Percentiles rank a stretch among this genome's conserved stretches.
These are phyloP conservation scores for Apteryx owenii DNA, from an alignment of 2,113 vertebrate species.

Conservation along the genomic window DNA sequence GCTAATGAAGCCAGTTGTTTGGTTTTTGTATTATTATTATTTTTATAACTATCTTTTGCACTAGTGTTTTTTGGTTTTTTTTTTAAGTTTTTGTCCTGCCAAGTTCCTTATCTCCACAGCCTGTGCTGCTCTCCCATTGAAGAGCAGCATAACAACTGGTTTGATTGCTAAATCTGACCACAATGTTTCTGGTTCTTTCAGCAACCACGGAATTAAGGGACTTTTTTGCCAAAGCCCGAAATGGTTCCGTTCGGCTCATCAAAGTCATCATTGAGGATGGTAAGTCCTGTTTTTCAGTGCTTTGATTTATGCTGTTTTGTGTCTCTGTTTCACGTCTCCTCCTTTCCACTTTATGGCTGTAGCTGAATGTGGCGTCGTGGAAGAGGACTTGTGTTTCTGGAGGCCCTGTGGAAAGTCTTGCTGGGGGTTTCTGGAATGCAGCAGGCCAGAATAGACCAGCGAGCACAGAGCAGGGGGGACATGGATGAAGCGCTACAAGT, in stretches of 20 bases:
- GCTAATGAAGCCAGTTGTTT: not conserved
- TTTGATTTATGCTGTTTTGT: not conserved
- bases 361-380: not conserved
- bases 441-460: not conserved
- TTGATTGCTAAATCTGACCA: constrained; percentile 54
- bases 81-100: not conserved
- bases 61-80: not conserved
- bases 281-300: constrained; percentile 73
- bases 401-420: not conserved
- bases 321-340: not conserved
- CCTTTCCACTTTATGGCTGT: not conserved
- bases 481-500: not conserved
- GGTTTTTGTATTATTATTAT: not conserved
- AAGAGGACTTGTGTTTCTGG: not conserved
- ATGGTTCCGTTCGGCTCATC: constrained; percentile 89
- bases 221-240: constrained; percentile 92
- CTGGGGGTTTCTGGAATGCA: not conserved
- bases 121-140: not conserved
- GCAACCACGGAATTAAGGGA: constrained; percentile 93
- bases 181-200: constrained; percentile 96
- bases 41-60: not conserved
- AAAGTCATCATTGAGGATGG: constrained; percentile 96
- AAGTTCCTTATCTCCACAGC: not conserved
- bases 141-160: not conserved
- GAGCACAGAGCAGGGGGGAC: not conserved